Evolutionary conservation across 2,888 invertebrate genomes (phyloP).

Genomic region (Chrysolina haemoptera): DNA sequence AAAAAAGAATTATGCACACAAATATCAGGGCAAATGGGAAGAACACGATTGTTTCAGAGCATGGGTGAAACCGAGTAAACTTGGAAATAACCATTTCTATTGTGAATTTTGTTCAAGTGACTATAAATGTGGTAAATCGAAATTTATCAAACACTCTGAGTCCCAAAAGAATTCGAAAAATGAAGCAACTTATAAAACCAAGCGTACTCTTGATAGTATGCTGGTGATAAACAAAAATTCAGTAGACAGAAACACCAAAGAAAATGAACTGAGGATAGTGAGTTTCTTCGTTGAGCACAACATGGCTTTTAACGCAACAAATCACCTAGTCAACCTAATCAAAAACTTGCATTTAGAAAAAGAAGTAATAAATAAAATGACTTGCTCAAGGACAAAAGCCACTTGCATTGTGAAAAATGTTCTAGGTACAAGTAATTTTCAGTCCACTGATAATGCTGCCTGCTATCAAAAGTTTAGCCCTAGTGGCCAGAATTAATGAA

Average conservation of each 20-base stretch:
- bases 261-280: not conserved
- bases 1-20: not conserved
- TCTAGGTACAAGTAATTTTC: not conserved
- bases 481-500: not conserved
- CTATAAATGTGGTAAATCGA: too few species aligned
- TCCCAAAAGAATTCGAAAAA: not conserved
- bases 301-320: not conserved
- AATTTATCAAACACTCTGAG: not conserved
- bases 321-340: not conserved
- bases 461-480: too few species aligned
- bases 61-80: not conserved
- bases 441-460: not conserved
- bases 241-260: not conserved
- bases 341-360: not conserved
- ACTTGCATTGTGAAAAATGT: not conserved
- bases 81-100: not conserved
- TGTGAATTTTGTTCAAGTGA: not conserved
- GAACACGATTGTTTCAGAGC: not conserved
- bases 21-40: not conserved
- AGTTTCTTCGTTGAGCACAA: not conserved
- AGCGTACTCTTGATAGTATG: not conserved
- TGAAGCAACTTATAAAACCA: not conserved
- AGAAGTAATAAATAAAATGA: too few species aligned
- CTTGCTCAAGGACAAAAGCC: not conserved
- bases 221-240: not conserved